These are phyloP conservation scores for Bombus polaris DNA, from an alignment of 1,140 invertebrate species.

Conservation along the genomic window DNA sequence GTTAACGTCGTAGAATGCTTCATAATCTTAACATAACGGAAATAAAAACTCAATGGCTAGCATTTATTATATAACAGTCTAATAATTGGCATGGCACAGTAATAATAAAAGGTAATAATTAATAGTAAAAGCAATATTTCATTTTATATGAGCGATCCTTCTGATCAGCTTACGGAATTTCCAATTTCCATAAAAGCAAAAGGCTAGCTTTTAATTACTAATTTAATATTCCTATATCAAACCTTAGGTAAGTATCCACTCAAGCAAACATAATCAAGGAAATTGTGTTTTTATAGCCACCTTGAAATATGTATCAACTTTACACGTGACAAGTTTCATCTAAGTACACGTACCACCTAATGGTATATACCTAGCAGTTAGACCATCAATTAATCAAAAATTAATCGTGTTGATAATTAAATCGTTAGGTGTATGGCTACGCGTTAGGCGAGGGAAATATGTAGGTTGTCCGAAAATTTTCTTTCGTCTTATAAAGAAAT, in stretches of 20 bases:
- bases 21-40: too few relatives aligned
- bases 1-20: too few relatives aligned
- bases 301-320: neutral
- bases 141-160: too few relatives aligned
- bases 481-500: too few relatives aligned
- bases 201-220: neutral
- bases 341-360: neutral
- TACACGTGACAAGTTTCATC: neutral
- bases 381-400: neutral
- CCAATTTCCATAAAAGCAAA: neutral
- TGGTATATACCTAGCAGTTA: neutral
- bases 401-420: neutral
- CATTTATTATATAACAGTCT: too few relatives aligned
- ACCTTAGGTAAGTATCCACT: neutral
- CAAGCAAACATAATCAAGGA: neutral
- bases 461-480: neutral
- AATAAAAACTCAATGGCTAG: too few relatives aligned
- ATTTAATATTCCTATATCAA: neutral
- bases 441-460: neutral
- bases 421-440: neutral
- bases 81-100: too few relatives aligned
- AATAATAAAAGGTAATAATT: too few relatives aligned
- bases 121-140: too few relatives aligned
- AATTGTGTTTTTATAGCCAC: slow-evolving; percentile 1
- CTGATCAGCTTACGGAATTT: neutral